A percentile compares a stretch with the other conserved stretches of the same genome.
Evolutionary conservation across 1,140 invertebrate species (phyloP).

Genomic region (Latrodectus geometricus): DNA sequence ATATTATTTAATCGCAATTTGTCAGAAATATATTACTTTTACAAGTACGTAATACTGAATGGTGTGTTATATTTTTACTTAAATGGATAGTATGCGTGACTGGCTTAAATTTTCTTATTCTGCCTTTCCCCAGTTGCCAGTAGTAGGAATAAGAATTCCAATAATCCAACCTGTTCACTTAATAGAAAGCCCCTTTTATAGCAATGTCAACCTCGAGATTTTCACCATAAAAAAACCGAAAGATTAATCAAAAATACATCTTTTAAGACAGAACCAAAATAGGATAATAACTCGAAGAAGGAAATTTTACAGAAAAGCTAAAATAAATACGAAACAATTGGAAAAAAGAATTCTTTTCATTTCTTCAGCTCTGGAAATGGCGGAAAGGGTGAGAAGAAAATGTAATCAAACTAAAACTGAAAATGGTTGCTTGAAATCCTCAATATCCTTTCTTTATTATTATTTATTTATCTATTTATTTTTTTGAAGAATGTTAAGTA

Average conservation of each 20-base stretch:
- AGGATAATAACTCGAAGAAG: too few species aligned
- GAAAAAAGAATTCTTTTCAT: neutral
- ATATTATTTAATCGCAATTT: too few species aligned
- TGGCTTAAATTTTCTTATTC: too few species aligned
- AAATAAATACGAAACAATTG: neutral
- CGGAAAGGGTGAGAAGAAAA: conserved; percentile 4
- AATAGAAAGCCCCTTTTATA: neutral
- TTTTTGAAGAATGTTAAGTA: conserved; percentile 33
- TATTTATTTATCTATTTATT: too few species aligned
- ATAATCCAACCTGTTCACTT: neutral
- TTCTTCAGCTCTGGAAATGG: neutral
- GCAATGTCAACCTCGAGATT: neutral
- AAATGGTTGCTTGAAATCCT: conserved; percentile 13
- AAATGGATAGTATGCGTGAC: too few species aligned
- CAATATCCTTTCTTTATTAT: neutral
- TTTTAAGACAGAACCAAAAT: neutral
- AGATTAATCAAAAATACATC: neutral
- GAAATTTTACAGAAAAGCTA: neutral
- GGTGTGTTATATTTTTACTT: too few species aligned
- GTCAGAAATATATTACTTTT: too few species aligned
- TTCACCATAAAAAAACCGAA: neutral
- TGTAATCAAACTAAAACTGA: conserved; percentile 12
- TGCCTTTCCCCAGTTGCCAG: neutral
- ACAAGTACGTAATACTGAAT: too few species aligned
- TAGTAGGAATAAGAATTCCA: neutral